phyloP scores from a whole-genome alignment of 1,140 invertebrate genomes.

The Diuraphis noxia region DNA sequence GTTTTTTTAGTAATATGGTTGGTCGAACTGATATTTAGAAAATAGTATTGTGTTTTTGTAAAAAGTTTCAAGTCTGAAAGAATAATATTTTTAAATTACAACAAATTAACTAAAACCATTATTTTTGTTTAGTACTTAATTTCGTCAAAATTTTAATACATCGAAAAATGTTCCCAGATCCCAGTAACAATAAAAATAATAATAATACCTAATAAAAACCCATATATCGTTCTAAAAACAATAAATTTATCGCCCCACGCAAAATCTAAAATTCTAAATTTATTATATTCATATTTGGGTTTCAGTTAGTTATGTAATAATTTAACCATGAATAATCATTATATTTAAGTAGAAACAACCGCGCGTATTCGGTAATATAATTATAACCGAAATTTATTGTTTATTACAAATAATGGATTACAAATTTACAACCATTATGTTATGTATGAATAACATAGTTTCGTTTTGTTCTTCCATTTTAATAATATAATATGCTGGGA shows the following conservation, averaged over 20 bases:
- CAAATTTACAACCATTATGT: neutral
- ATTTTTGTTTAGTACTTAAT: neutral
- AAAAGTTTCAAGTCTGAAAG: no score
- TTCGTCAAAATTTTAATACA: neutral
- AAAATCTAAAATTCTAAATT: neutral
- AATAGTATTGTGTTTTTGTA: neutral
- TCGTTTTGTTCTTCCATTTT: neutral
- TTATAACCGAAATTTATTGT: neutral
- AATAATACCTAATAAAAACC: neutral
- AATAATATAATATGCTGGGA: neutral
- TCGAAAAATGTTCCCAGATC: neutral
- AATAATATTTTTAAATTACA: neutral
- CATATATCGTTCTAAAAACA: neutral
- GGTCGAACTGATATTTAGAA: no score
- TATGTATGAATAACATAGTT: conserved; percentile 4
- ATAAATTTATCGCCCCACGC: neutral
- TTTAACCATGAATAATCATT: neutral
- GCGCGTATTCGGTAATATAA: neutral
- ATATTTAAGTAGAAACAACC: neutral
- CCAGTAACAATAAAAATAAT: no score
- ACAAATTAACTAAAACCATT: neutral
- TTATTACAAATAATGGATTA: conserved; percentile 16
- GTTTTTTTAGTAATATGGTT: no score
- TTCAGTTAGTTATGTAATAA: neutral
- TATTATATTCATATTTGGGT: neutral